phyloP scores from a whole-genome alignment of 1,140 invertebrate genomes.

The Atta colombica region DNA sequence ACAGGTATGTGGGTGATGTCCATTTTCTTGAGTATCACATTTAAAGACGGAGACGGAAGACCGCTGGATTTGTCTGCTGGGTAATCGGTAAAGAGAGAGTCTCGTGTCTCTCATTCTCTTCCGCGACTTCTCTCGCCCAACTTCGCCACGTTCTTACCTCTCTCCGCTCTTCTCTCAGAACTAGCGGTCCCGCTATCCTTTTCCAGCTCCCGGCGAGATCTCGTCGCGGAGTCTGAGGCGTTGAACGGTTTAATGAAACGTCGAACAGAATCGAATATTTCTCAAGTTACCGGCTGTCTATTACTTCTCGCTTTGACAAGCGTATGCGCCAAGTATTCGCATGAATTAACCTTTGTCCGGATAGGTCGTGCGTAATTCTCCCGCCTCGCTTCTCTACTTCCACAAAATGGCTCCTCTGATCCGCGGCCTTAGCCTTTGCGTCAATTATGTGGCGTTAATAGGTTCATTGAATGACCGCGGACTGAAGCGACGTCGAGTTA shows the following conservation, averaged over 20 bases:
- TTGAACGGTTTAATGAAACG: conserved; percentile 58
- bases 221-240: not conserved
- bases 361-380: conserved; percentile 46
- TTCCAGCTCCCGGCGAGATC: conserved; percentile 13
- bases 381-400: conserved; percentile 5
- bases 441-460: conserved; percentile 45
- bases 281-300: conserved; percentile 51
- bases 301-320: conserved; percentile 50
- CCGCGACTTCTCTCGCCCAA: no score
- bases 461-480: conserved; percentile 23
- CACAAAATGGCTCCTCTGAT: conserved; percentile 9
- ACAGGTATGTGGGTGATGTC: conserved; percentile 62
- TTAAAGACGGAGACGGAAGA: conserved; percentile 55
- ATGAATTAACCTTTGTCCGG: conserved; percentile 59
- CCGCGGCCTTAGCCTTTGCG: conserved; percentile 21
- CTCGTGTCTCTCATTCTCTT: not conserved
- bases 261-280: conserved; percentile 67
- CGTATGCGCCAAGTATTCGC: conserved; percentile 36
- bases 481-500: not conserved
- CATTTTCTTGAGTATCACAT: conserved; percentile 51
- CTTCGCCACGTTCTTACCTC: not conserved
- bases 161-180: conserved; percentile 1
- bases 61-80: conserved; percentile 16
- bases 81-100: not conserved
- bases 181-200: conserved; percentile 32